These are phyloP conservation scores for Xestoiulus laeticollis DNA, from an alignment of 2,888 invertebrate genomes.

Conservation along the genomic window DNA sequence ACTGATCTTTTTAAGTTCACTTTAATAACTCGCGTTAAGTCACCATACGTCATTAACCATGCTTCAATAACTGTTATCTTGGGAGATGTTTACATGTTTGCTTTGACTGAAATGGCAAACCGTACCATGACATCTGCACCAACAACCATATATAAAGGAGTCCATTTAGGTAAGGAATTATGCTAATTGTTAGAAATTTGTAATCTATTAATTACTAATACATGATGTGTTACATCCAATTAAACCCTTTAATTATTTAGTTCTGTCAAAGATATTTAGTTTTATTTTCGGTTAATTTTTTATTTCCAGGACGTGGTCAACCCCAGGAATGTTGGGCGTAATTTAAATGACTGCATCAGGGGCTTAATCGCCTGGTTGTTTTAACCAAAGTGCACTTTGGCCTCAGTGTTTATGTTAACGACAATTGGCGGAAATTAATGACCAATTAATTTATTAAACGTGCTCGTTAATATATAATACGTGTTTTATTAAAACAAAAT, in stretches of 20 bases:
- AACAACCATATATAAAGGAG: not conserved
- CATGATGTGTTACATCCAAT: not conserved
- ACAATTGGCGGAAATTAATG: not conserved
- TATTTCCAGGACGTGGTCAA: not conserved
- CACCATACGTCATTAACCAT: not conserved
- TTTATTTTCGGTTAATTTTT: not conserved
- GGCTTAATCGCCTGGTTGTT: not conserved
- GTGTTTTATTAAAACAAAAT: slow-evolving; percentile 8
- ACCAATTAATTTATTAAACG: not conserved
- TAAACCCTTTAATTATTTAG: not conserved
- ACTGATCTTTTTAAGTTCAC: slow-evolving; percentile 6
- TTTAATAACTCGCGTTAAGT: not conserved
- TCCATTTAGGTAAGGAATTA: not conserved
- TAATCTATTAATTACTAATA: not conserved
- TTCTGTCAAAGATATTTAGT: not conserved
- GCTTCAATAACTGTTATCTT: not conserved
- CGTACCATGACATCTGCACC: not conserved
- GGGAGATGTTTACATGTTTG: not conserved
- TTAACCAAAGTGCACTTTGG: not conserved
- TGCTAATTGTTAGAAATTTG: not conserved
- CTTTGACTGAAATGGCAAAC: not conserved
- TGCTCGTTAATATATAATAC: not conserved
- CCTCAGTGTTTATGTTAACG: not conserved
- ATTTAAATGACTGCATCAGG: not conserved
- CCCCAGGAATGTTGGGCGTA: not conserved